Evolutionary conservation across 2,888 invertebrate genomes (phyloP), one percentile per base, ranked within the genome.

Genomic region (Cyaniris semiargus): DNA sequence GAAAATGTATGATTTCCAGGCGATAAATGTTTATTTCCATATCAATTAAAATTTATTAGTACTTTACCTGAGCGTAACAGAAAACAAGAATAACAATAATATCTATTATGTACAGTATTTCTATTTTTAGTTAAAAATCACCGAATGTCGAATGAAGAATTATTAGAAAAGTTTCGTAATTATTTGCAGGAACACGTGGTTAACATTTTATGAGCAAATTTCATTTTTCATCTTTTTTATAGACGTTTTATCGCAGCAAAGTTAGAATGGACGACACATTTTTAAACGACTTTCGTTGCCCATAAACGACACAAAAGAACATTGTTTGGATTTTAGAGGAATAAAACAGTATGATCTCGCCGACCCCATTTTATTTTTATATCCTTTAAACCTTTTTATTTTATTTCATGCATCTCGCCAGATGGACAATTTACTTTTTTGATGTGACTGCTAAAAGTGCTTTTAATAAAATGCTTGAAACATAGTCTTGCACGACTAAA

Each of bases 251-350:
- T 53, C 74, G 48, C 27, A 53, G 53, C 74, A 48, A 74, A 74
- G 74, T 74, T 74, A 18, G 44, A 74, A 74, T 15, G 23, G 48
- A 27, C 53, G 27, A 53, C 23, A 48, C 48, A 21, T 48, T 53
- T 74, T 74, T 74, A 23, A 74, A 74, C 48, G 74, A 74, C 74
- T 74, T 74, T 74, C 27, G 74, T 23, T 48, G 74, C 15, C 48
- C 44, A 74, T 38, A 72, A 74, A 74, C n/a, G 18, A 48, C 74
- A 74, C 53, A 53, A 53, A 74, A 48, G 53, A 23, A 74, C 48
- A 53, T 53, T 53, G 74, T 74, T 53, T 27, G 48, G 15, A 74
- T 48, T 74, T 74, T 53, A 74, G 48, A 48, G 48, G 27, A 72
- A 72, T 44, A 44, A 27, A 48, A 44, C 48, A 53, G 53, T 53